phyloP scores from a whole-genome alignment of 2,113 vertebrate species.

The Oplegnathus fasciatus region DNA sequence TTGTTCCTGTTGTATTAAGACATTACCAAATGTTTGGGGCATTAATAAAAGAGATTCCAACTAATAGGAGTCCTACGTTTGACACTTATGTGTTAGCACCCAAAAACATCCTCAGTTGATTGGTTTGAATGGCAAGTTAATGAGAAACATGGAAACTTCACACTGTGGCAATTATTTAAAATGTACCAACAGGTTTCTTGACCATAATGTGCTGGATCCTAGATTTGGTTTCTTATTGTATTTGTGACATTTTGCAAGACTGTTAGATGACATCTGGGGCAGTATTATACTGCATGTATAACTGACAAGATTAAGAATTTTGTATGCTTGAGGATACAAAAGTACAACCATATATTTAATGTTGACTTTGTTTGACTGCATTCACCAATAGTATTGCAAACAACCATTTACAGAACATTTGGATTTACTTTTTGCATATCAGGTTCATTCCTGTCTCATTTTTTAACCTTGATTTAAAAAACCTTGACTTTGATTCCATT shows the following conservation, averaged over 20 bases:
- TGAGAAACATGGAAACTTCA: neutral
- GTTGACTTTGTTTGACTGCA: neutral
- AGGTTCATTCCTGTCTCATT: neutral
- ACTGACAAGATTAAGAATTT: neutral
- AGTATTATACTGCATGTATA: neutral
- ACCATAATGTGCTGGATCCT: neutral
- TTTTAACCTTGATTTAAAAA: no score
- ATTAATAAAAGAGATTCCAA: neutral
- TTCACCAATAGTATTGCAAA: neutral
- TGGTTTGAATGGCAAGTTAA: neutral
- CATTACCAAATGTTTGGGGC: neutral
- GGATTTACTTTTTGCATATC: neutral
- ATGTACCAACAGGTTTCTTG: neutral
- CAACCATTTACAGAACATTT: constrained; percentile 1
- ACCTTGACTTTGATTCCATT: neutral
- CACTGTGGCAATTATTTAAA: neutral
- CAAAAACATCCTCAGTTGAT: neutral
- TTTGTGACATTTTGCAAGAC: neutral
- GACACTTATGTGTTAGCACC: neutral
- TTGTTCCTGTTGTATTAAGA: neutral
- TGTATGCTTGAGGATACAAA: neutral
- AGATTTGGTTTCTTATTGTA: neutral
- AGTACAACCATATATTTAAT: neutral
- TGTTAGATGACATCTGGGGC: neutral
- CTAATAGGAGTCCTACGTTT: neutral